Percentiles rank a stretch among this genome's conserved stretches.
phyloP scores from a whole-genome alignment of 1,140 invertebrate genomes.

The Ylistrum balloti region DNA sequence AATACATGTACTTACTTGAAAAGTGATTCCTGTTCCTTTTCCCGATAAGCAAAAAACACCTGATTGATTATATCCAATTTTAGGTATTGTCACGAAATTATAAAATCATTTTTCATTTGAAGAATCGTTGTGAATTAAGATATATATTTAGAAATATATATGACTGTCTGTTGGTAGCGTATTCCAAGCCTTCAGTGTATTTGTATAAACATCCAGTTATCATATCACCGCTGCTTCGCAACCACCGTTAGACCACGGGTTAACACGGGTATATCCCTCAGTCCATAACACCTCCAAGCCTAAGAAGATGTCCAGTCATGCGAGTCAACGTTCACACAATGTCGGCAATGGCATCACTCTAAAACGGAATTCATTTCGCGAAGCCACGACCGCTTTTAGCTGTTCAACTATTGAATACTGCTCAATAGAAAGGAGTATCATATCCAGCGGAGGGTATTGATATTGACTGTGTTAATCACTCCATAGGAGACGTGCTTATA shows the following conservation, averaged over 20 bases:
- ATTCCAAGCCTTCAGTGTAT: not conserved
- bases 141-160: not conserved
- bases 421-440: not conserved
- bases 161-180: not conserved
- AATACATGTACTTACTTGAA: not conserved
- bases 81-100: not conserved
- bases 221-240: not conserved
- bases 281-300: not conserved
- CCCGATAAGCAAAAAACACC: not conserved
- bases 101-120: not conserved
- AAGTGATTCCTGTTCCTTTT: not conserved
- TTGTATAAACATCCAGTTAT: not conserved
- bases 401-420: not conserved
- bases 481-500: not conserved
- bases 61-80: not conserved
- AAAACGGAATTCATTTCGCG: not conserved
- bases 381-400: not conserved
- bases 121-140: not conserved
- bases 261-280: not conserved
- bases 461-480: slow-evolving; percentile 21
- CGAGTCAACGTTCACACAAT: slow-evolving; percentile 10
- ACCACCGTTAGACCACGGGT: not conserved
- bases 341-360: not conserved
- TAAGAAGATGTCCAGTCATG: not conserved
- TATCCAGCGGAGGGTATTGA: not conserved